Conservation (phyloP, 2,113 vertebrate genomes). For the Ammodytes marinus region DNA sequence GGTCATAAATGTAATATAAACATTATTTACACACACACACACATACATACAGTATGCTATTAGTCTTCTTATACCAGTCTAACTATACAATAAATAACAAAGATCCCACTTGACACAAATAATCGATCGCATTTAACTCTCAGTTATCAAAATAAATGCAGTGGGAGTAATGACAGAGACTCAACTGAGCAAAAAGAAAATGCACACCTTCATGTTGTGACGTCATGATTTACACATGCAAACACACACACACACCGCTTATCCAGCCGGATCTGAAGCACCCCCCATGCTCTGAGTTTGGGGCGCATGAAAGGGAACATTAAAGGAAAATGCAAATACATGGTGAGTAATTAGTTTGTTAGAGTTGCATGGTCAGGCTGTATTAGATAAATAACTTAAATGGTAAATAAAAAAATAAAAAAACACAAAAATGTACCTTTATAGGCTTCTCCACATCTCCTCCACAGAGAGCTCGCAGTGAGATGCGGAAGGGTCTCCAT, state of each 20-base stretch:
- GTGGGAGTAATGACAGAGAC: not conserved
- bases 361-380: conserved; percentile 7
- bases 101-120: not conserved
- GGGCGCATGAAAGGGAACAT: conserved; percentile 14
- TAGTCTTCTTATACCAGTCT: not conserved
- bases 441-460: conserved; percentile 91
- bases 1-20: not conserved
- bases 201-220: conserved; percentile 43
- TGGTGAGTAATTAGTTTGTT: conserved; percentile 49
- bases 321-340: conserved; percentile 45
- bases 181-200: conserved; percentile 2
- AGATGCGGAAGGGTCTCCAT: conserved; percentile 94
- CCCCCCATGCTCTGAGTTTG: conserved; percentile 20
- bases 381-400: not conserved
- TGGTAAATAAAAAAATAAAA: not conserved
- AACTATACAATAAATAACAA: not conserved
- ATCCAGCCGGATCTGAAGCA: conserved; percentile 32
- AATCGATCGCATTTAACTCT: not conserved
- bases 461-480: conserved; percentile 92
- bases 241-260: conserved; percentile 27
- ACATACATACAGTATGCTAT: not conserved
- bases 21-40: not conserved
- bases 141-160: not conserved
- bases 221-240: not conserved
- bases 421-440: conserved; percentile 49